Evolutionary conservation across 1,140 invertebrate genomes (phyloP).

Genomic region (Lasaia peninsularis): DNA sequence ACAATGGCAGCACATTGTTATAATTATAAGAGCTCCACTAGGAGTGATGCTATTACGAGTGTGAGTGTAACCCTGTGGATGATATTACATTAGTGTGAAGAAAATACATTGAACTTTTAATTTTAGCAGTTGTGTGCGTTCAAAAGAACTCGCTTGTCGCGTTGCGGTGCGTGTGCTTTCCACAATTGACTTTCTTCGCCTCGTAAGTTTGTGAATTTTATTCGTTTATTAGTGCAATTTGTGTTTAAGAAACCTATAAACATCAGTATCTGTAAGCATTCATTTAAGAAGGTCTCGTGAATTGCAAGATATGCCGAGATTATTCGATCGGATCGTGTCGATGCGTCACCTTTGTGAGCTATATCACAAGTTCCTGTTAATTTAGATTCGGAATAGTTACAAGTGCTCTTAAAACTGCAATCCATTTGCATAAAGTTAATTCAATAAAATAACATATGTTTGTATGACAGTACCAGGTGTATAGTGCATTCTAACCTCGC

Average conservation of each 20-base stretch:
- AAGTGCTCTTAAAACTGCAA: constrained; percentile 1
- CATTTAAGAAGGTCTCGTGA: not conserved
- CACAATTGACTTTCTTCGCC: constrained; percentile 71
- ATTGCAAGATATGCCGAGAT: constrained; percentile 40
- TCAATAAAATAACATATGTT: constrained; percentile 7
- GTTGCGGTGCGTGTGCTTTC: constrained; percentile 70
- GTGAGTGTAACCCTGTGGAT: constrained; percentile 1
- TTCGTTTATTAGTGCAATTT: constrained; percentile 51
- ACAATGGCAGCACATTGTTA: too few species aligned
- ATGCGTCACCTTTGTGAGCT: constrained; percentile 76
- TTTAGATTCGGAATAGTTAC: constrained; percentile 39
- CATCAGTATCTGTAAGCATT: not conserved
- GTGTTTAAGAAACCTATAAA: constrained; percentile 31
- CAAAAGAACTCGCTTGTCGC: constrained; percentile 67
- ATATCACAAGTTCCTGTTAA: constrained; percentile 68
- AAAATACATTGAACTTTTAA: constrained; percentile 13
- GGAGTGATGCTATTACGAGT: not conserved
- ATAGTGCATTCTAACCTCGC: constrained; percentile 43
- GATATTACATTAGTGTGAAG: constrained; percentile 4
- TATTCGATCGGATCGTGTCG: constrained; percentile 72
- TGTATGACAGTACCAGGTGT: constrained; percentile 16
- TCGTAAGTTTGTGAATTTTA: constrained; percentile 71
- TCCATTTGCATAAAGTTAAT: not conserved
- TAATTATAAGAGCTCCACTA: too few species aligned
- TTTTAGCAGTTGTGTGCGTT: constrained; percentile 44